Base-by-base conservation (phyloP, 2,888 invertebrate species). In the Lordiphosa fenestrarum region DNA sequence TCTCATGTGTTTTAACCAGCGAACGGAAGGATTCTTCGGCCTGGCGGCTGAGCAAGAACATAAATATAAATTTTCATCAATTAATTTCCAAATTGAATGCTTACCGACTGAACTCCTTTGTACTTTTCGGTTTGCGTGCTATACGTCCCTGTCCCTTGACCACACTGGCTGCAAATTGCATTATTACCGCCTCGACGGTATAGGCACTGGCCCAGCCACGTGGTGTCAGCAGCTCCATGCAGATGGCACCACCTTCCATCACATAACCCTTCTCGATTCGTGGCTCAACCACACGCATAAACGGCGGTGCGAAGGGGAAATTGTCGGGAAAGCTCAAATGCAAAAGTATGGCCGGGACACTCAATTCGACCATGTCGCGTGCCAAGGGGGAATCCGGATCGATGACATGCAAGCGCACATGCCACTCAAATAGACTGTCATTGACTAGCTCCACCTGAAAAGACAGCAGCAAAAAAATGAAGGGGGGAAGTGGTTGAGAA, bases 11-110 rank as follows among this genome's bases (percentile, higher is more conserved):
- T 89, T 95, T 95, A 58, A 96, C 96, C 71, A 96, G 91, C 56
- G 95, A 95, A 73, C 95, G 92, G 90, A 96, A 96, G 25, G 96
- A 95, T 85, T 95, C 95, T 88, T 96, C 96, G n/a, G 96, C 96
- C 51, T 95, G 93, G 69, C 95, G 92, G 69, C 92, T 90, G 78
- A 73, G n/a, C 36, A 33, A 41, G 5, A 23, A 0, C 13, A 30
- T 39, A 13, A 0, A 4, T 1, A 1, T 7, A 10, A 25, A 3
- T 0, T 2, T n/a, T n/a, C n/a, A n/a, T n/a, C n/a, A 15, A 1
- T 2, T 6, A 3, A 2, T n/a, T 48, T 15, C 6, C 36, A 0
- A 1, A 35, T 12, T 7, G 4, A 15, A 9, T 0, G 58, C 80
- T 67, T 49, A 89, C 89, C 87, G 91, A 74, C 92, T 94, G 89